Evolutionary conservation across 2,888 invertebrate genomes (phyloP), one percentile per base, ranked within the genome.

Genomic region (Euspilapteryx auroguttella): DNA sequence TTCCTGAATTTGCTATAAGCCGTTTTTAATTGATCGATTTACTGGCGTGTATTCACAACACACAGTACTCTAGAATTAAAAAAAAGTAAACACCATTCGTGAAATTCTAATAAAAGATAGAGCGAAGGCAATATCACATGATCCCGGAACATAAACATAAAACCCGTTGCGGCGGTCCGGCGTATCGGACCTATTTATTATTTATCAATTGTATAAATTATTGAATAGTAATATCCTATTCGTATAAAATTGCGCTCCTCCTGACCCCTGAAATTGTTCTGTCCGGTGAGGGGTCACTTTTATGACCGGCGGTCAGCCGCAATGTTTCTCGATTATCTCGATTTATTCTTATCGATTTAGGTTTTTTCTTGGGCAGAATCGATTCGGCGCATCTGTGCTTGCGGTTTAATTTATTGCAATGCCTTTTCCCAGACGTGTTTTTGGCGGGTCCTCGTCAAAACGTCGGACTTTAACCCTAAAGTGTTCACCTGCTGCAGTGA

Each of bases 121-220:
- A n/a, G n/a, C n/a, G n/a, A n/a, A n/a, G n/a, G n/a, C n/a, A n/a
- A n/a, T n/a, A n/a, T n/a, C n/a, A n/a, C n/a, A n/a, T n/a, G n/a
- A n/a, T n/a, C n/a, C n/a, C n/a, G n/a, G n/a, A n/a, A 42, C 45
- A 51, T 49, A 55, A 53, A 54, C 49, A 54, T 49, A 55, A 56
- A 55, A 53, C 42, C 51, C 37, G 12, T 6, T 6, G 11, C 28
- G 14, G 17, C 12, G 37, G 34, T 33, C 39, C 36, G 32, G 38
- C 33, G 36, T 37, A 6, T 14, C 13, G 44, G 38, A 33, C 41
- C 45, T 40, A 61, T 63, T 55, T 69, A 71, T 71, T 73, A 73
- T 73, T 75, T 68, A 75, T 65, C 62, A 69, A 69, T 65, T 61
- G 69, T 71, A 73, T 75, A 71, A 63, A 68, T 69, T 71, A 71